phyloP scores from a whole-genome alignment of 2,888 invertebrate genomes.

The Hypselothyrea guttata region DNA sequence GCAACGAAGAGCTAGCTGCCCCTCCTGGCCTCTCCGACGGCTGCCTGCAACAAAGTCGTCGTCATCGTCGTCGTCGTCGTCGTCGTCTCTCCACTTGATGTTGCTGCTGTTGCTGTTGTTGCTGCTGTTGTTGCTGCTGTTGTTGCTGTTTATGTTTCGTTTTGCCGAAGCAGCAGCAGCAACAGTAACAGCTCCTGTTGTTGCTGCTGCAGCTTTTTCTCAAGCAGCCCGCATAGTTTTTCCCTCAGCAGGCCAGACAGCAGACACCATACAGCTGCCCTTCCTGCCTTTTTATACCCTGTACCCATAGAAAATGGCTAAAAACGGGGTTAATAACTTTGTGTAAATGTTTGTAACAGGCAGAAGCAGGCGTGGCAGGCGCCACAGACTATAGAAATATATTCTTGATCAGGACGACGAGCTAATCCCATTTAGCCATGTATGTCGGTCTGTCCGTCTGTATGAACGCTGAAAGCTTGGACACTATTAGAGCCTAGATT shows the following conservation, averaged over 20 bases:
- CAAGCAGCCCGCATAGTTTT: slow-evolving; percentile 69
- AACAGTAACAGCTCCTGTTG: slow-evolving; percentile 6
- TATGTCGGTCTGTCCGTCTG: too few species aligned
- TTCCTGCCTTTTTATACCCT: too few species aligned
- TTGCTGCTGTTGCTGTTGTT: slow-evolving; percentile 32
- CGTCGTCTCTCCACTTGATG: slow-evolving; percentile 41
- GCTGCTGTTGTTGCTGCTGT: slow-evolving; percentile 46
- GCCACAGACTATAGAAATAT: too few species aligned
- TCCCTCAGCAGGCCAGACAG: slow-evolving; percentile 56
- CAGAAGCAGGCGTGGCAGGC: too few species aligned
- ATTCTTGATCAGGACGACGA: too few species aligned
- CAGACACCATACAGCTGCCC: too few species aligned
- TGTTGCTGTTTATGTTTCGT: slow-evolving; percentile 76
- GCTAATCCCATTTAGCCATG: too few species aligned
- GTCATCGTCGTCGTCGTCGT: slow-evolving; percentile 38
- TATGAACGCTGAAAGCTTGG: too few species aligned
- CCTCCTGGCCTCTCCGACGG: slow-evolving; percentile 12
- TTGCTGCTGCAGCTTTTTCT: slow-evolving; percentile 45
- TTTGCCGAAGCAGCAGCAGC: slow-evolving; percentile 52
- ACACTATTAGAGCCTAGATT: too few species aligned
- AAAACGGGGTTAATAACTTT: too few species aligned
- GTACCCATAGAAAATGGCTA: too few species aligned
- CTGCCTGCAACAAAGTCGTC: slow-evolving; percentile 37
- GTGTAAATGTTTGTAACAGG: too few species aligned
- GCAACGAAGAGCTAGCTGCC: background rate